Evolutionary conservation across 2,113 vertebrate species (phyloP).

Genomic region (Rissa tridactyla): DNA sequence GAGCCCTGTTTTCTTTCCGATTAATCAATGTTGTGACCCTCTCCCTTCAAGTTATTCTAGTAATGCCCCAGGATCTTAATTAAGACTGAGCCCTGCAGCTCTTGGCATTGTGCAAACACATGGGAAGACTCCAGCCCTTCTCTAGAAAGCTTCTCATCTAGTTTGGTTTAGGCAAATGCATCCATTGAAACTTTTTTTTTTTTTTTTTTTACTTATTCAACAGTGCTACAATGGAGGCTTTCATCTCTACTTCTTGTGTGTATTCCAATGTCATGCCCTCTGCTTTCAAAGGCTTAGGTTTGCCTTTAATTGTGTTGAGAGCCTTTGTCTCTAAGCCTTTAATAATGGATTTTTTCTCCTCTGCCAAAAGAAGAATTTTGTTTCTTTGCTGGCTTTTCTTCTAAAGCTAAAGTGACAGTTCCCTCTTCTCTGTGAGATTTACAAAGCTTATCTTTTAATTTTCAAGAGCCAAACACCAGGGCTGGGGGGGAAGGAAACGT

Average conservation of each 20-base stretch:
- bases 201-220: neutral
- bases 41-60: slow-evolving; percentile 10
- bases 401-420: slow-evolving; percentile 67
- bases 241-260: slow-evolving; percentile 55
- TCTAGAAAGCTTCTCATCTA: slow-evolving; percentile 36
- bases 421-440: slow-evolving; percentile 27
- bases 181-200: slow-evolving; percentile 22
- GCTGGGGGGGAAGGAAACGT: neutral
- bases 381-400: slow-evolving; percentile 49
- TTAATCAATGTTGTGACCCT: neutral
- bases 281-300: slow-evolving; percentile 65
- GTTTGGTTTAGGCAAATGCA: slow-evolving; percentile 58
- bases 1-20: neutral
- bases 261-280: slow-evolving; percentile 59
- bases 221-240: slow-evolving; percentile 54
- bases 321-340: slow-evolving; percentile 66
- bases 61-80: slow-evolving; percentile 31
- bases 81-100: neutral
- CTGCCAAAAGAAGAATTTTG: slow-evolving; percentile 56
- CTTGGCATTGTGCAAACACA: slow-evolving; percentile 44
- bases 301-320: slow-evolving; percentile 59
- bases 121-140: slow-evolving; percentile 26
- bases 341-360: slow-evolving; percentile 52
- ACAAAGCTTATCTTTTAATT: slow-evolving; percentile 65
- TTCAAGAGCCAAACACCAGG: slow-evolving; percentile 18